Evolutionary conservation across 2,888 invertebrate species (phyloP).

Genomic region (Himalopsyche japonica): DNA sequence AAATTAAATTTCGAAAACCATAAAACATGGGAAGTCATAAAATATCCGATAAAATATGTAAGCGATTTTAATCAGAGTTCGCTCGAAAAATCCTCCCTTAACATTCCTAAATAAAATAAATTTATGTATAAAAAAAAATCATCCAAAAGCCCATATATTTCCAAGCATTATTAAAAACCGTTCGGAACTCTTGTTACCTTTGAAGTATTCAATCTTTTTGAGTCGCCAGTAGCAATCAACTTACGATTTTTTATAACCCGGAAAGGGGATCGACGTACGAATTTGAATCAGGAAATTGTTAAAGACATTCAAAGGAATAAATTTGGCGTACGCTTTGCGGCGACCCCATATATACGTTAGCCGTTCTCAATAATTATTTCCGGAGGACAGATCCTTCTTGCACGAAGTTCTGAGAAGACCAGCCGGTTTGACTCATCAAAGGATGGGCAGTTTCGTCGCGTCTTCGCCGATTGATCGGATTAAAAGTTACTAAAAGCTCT

Average conservation of each 20-base stretch:
- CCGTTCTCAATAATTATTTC: conserved; percentile 13
- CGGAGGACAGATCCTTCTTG: not conserved
- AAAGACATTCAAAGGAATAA: conserved; percentile 33
- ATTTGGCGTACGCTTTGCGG: conserved; percentile 30
- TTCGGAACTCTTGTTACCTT: not conserved
- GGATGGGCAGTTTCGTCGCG: not conserved
- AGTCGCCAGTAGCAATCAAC: conserved; percentile 1
- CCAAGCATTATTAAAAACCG: not conserved
- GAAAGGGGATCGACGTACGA: not conserved
- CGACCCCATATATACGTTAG: not conserved
- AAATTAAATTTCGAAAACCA: not conserved
- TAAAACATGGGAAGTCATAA: not conserved
- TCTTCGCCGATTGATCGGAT: not conserved
- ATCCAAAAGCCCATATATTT: not conserved
- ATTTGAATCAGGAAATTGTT: conserved; percentile 28
- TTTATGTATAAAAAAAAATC: not conserved
- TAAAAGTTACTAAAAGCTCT: not conserved
- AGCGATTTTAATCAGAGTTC: not conserved
- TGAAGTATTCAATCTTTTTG: not conserved
- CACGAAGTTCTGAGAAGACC: not conserved
- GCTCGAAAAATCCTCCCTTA: not conserved
- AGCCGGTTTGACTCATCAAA: not conserved
- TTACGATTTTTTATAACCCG: not conserved
- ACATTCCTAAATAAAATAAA: not conserved
- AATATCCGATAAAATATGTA: not conserved